Evolutionary conservation across 2,113 vertebrate genomes (phyloP), one percentile per base, ranked within the genome.

Genomic region (Nothocercus julius): DNA sequence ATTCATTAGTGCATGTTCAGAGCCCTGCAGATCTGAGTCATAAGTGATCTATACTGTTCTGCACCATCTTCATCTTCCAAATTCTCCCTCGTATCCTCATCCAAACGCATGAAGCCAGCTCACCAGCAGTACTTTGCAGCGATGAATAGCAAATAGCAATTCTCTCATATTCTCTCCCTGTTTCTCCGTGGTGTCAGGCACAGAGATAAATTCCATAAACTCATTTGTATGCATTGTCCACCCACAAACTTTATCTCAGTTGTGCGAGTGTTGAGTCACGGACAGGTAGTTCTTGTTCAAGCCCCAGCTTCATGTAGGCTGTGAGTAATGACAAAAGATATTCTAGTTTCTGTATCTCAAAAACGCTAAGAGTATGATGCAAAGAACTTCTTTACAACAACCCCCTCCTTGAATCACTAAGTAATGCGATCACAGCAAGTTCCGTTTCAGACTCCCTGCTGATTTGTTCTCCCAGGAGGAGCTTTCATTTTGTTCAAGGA

Each of bases 271-370:
- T 89, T 97, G 95, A 97, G 92, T 97, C 95, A 97, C 87, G 91
- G 91, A 91, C 96, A 93, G 94, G 94, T 96, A 93, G 72, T 93
- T 96, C 94, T 95, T 92, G 95, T 95, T 93, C 89, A 76, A 82
- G 70, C 68, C 28, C 9, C 74, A 69, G 81, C 49, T 90, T 92
- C 45, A 14, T 66, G 47, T 77, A 89, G 92, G 63, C 47, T 82
- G 28, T 32, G 69, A 68, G 18, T 88, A 93, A 92, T 77, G 85
- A 94, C 70, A 90, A 82, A 89, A 92, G 53, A 15, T 90, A 53
- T 79, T 96, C 90, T 66, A 94, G 58, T 68, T 53, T 92, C 42
- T 58, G 54, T n/a, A 9, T 89, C 54, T 67, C 47, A 85, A 53
- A 87, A 86, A 90, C 51, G 67, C 63, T 64, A 34, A 77, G 40